Conservation (phyloP, 2,888 invertebrate genomes). For the Thecocarcelia acutangulata region DNA sequence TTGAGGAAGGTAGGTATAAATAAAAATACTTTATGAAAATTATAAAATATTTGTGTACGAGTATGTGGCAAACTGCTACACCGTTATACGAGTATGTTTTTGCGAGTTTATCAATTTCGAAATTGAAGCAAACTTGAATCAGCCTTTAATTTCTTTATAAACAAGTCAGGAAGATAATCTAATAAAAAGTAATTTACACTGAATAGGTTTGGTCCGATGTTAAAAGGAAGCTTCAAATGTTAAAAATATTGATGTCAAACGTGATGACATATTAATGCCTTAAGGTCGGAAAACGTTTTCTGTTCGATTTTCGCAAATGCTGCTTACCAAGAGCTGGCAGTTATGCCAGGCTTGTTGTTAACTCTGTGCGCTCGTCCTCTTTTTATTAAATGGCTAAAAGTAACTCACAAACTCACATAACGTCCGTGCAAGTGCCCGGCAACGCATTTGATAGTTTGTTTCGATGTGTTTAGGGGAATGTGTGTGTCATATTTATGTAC, state of each 20-base stretch:
- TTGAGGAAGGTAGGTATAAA: too few relatives aligned
- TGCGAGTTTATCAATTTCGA: too few relatives aligned
- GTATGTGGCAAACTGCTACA: too few relatives aligned
- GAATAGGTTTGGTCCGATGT: too few relatives aligned
- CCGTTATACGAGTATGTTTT: too few relatives aligned
- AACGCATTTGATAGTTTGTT: background rate
- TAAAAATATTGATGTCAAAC: conserved; percentile 1
- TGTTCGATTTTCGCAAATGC: conserved; percentile 35
- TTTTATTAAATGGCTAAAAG: conserved; percentile 23
- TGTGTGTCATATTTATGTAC: background rate
- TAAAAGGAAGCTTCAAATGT: background rate
- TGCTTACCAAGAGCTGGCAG: conserved; percentile 32
- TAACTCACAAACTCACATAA: conserved; percentile 1
- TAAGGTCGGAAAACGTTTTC: conserved; percentile 31
- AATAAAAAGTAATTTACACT: too few relatives aligned
- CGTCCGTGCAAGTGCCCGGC: conserved; percentile 9
- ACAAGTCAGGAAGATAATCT: too few relatives aligned
- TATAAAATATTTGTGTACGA: too few relatives aligned
- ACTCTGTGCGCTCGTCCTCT: conserved; percentile 1
- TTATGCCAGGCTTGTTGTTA: conserved; percentile 12
- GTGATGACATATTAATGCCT: conserved; percentile 1
- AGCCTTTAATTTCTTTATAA: too few relatives aligned
- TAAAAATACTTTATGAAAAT: too few relatives aligned
- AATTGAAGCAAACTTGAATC: too few relatives aligned
- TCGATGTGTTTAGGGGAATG: background rate